Evolutionary conservation across 1,140 invertebrate species (phyloP).

Genomic region (Drosophila pseudoobscura): DNA sequence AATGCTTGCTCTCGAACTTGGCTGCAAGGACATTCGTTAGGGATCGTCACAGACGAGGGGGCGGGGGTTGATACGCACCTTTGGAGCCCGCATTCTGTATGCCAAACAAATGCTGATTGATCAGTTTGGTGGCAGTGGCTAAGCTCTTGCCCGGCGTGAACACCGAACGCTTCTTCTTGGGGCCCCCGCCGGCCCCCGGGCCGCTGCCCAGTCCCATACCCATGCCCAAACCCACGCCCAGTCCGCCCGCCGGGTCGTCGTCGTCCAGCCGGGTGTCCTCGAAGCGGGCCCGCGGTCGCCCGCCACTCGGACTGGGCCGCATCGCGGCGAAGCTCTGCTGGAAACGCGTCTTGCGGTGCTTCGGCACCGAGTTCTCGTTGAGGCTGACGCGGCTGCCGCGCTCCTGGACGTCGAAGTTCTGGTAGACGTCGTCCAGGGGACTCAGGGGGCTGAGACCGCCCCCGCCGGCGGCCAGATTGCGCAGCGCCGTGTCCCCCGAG

Average conservation of each 20-base stretch:
- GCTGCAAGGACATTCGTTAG: constrained; percentile 30
- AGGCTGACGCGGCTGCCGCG: constrained; percentile 86
- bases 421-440: constrained; percentile 85
- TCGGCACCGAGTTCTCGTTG: constrained; percentile 89
- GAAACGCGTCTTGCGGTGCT: constrained; percentile 93
- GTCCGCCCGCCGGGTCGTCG: constrained; percentile 74
- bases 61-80: constrained; percentile 72
- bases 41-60: background rate
- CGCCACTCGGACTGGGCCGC: constrained; percentile 37
- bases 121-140: constrained; percentile 88
- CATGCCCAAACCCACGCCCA: constrained; percentile 37
- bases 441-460: constrained; percentile 78
- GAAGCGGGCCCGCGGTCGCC: constrained; percentile 68
- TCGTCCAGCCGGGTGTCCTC: constrained; percentile 84
- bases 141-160: constrained; percentile 87
- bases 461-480: constrained; percentile 83
- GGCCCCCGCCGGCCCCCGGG: constrained; percentile 32
- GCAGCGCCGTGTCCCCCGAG: constrained; percentile 89
- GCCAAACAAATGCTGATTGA: constrained; percentile 90
- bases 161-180: constrained; percentile 84
- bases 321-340: constrained; percentile 86
- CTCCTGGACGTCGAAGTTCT: constrained; percentile 84
- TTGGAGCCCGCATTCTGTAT: constrained; percentile 85
- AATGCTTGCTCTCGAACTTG: constrained; percentile 87
- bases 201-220: background rate